Evolutionary conservation across 2,113 vertebrate species (phyloP), one percentile per base, ranked within the genome.

Genomic region (Psittacula cyanocephala): DNA sequence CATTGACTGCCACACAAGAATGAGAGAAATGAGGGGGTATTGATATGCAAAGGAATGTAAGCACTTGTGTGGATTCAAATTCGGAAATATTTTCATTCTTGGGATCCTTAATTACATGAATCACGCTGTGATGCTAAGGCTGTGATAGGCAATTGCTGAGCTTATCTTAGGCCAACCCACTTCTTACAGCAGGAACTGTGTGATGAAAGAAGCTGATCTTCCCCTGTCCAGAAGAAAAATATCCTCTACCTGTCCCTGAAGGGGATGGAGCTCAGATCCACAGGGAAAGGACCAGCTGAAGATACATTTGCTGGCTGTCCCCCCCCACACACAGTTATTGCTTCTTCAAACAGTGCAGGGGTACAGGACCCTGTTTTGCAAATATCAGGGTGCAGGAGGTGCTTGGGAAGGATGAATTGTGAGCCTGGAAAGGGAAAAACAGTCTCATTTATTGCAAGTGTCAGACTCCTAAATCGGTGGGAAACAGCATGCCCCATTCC

Each of bases 321-420:
- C 69, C 69, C 2, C 27, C 9, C 3, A 1, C 11, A 1, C 11
- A 1, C 2, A 4, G 18, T 52, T 76, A 23, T 44, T 72, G 59
- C 20, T 53, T 60, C 65, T 49, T 86, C 50, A 46, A 55, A 37
- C 39, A 2, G 16, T 12, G 28, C 29, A 13, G 47, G 62, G 85
- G 17, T 47, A 60, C 35, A 44, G 27, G 35, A 29, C 60, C 47
- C 69, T 0, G 0, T 29, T 74, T 27, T n/a, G 22, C 31, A 86
- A 50, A 53, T 17, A 14, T 9, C 31, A 49, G 16, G 43, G 5
- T n/a, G 47, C 17, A 77, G 81, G 81, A 78, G 19, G 24, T 29
- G 83, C 47, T 88, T 63, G 63, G 74, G 49, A 77, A 86, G 78
- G 79, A 52, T 2, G 9, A 31, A 23, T 60, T 35, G 11, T 2